Evolutionary conservation across 2,113 vertebrate species (phyloP).

Genomic region (Chaetorhynchus papuensis): DNA sequence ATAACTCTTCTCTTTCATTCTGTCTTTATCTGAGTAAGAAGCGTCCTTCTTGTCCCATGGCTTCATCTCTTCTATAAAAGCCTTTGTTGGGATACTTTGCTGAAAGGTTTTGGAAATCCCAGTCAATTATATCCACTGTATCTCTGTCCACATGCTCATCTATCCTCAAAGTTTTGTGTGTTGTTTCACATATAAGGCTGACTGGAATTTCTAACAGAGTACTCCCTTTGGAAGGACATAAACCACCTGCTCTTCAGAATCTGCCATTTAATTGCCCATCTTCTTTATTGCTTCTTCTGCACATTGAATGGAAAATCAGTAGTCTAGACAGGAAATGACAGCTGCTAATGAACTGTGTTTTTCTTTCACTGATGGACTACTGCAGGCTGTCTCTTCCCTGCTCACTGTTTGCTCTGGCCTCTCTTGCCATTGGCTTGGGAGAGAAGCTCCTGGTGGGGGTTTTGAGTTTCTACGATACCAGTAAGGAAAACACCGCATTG

Average conservation of each 20-base stretch:
- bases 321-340: not conserved
- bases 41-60: not conserved
- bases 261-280: not conserved
- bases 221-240: not conserved
- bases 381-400: not conserved
- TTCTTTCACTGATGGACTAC: not conserved
- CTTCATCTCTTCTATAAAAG: not conserved
- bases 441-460: not conserved
- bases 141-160: not conserved
- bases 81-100: not conserved
- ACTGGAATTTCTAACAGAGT: not conserved
- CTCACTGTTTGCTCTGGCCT: not conserved
- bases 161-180: not conserved
- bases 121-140: not conserved
- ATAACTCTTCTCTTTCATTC: not conserved
- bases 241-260: not conserved
- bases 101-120: not conserved
- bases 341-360: not conserved
- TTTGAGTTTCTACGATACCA: not conserved
- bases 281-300: not conserved
- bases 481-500: not conserved
- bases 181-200: not conserved
- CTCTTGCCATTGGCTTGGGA: not conserved
- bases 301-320: not conserved
- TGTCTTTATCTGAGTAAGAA: not conserved